Evolutionary conservation across 2,888 invertebrate genomes (phyloP).

Genomic region (Dynastes hyllus): DNA sequence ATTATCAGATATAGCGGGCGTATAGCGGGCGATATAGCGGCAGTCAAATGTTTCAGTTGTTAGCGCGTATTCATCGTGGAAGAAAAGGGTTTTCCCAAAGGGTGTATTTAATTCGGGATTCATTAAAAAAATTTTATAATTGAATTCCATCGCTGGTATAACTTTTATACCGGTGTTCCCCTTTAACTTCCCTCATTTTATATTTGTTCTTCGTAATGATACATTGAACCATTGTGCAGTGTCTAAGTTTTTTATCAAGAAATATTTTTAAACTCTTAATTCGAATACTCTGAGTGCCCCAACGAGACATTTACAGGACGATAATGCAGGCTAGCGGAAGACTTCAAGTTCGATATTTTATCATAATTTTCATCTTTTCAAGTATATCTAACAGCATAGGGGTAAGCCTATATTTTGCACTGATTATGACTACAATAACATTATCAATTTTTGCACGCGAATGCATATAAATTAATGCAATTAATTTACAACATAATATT

Average conservation of each 20-base stretch:
- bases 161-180: background rate
- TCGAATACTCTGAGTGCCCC: background rate
- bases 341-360: background rate
- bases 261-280: background rate
- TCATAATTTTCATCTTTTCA: background rate
- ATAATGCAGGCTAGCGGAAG: background rate
- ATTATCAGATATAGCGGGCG: conserved; percentile 26
- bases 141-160: background rate
- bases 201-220: background rate
- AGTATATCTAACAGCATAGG: conserved; percentile 4
- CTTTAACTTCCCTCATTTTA: background rate
- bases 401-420: background rate
- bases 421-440: background rate
- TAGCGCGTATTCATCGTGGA: background rate
- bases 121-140: background rate
- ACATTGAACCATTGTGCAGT: background rate
- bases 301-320: background rate
- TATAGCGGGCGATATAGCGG: background rate
- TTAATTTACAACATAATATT: background rate
- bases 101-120: too few species aligned
- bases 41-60: conserved; percentile 14
- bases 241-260: background rate
- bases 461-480: background rate
- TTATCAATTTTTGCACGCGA: background rate
- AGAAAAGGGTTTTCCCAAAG: conserved; percentile 1